phyloP scores from a whole-genome alignment of 2,888 invertebrate genomes.

The Coelinius sp. region DNA sequence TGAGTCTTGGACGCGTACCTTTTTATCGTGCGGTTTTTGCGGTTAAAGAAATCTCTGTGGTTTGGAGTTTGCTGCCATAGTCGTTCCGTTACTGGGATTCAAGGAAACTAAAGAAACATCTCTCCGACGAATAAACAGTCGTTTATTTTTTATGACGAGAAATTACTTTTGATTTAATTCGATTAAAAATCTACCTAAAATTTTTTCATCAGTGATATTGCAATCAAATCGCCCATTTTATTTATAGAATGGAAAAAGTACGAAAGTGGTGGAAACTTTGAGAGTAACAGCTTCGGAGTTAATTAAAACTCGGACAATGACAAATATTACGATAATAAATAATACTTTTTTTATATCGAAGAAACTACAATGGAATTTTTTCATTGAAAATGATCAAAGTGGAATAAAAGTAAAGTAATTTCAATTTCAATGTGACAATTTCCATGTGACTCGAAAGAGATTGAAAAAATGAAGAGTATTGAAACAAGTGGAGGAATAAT shows the following conservation, averaged over 20 bases:
- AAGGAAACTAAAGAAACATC: constrained; percentile 6
- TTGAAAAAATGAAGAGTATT: constrained; percentile 9
- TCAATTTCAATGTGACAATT: constrained; percentile 51
- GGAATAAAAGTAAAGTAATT: constrained; percentile 38
- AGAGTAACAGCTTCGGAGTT: constrained; percentile 32
- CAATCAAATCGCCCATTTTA: too few relatives aligned
- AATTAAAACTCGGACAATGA: constrained; percentile 53
- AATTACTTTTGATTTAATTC: constrained; percentile 19
- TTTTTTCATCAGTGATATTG: too few relatives aligned
- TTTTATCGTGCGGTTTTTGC: constrained; percentile 53
- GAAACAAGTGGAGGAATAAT: constrained; percentile 14
- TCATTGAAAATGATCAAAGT: neutral
- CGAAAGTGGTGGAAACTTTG: neutral
- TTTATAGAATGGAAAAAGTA: neutral
- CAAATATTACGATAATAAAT: neutral
- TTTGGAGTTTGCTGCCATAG: constrained; percentile 42
- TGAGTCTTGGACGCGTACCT: constrained; percentile 25
- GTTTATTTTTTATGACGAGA: neutral
- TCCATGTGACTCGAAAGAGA: neutral
- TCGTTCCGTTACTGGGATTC: constrained; percentile 27
- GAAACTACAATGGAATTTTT: neutral
- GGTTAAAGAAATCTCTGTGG: constrained; percentile 59
- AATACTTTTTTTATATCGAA: neutral
- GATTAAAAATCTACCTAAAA: too few relatives aligned
- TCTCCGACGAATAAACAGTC: constrained; percentile 16